Evolutionary conservation across 2,888 invertebrate species (phyloP), one percentile per base, ranked within the genome.

Genomic region (Apoderus coryli): DNA sequence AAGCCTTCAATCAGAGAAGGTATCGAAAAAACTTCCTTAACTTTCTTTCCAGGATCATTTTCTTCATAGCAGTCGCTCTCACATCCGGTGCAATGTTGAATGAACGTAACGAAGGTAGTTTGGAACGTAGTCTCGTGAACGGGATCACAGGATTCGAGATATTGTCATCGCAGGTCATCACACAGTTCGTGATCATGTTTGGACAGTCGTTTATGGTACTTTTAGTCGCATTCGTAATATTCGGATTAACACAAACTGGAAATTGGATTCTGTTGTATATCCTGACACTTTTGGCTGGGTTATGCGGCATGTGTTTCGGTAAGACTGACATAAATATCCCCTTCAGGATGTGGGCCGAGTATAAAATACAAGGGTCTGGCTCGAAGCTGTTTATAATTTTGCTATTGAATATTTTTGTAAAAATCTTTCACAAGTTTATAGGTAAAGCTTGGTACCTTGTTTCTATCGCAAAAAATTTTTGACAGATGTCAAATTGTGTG

Each of bases 261-360:
- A 72, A 76, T 3, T 54, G 88, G 3, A 61, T 69, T 14, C 72
- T 76, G 65, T 79, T 89, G 5, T 62, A 76, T n/a, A 41, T 70
- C 0, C 60, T 92, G 6, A 80, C 82, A 0, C 53, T 89, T 2
- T 63, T 88, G 19, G 84, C 81, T 32, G 92, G 92, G 9, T 58
- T 90, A 11, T 88, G 89, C 51, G 93, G 92, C 48, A 93, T 93
- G 93, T 77, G 79, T 34, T 88, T 88, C 46, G 88, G 46, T 47
- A 42, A 41, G 34, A 27, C n/a, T n/a, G n/a, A n/a, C n/a, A n/a
- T n/a, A n/a, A n/a, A n/a, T n/a, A n/a, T n/a, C n/a, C n/a, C n/a
- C n/a, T n/a, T n/a, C n/a, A n/a, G n/a, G n/a, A n/a, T n/a, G n/a
- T n/a, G n/a, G n/a, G n/a, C n/a, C n/a, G n/a, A n/a, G n/a, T n/a